Conservation (phyloP, 2,113 vertebrate species). For the Hippolais icterina region DNA sequence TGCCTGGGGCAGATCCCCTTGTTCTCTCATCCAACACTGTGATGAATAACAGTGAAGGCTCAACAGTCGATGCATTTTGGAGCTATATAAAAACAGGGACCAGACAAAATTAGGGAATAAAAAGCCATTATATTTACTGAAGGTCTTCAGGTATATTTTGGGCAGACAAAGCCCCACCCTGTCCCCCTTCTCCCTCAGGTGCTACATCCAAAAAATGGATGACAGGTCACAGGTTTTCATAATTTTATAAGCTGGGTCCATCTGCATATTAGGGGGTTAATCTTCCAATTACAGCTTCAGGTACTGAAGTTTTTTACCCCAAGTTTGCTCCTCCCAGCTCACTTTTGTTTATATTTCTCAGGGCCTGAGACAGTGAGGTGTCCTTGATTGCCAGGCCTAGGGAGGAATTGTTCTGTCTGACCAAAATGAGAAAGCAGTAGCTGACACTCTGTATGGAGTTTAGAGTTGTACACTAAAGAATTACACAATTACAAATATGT, state of each 20-base stretch:
- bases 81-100: background rate
- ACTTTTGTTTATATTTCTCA: background rate
- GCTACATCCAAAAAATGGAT: too few relatives aligned
- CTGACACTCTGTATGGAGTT: fast-evolving
- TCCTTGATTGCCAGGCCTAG: background rate
- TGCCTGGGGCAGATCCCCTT: background rate
- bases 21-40: background rate
- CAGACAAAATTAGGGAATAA: background rate
- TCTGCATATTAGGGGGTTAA: background rate
- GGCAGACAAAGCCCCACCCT: background rate
- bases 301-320: background rate
- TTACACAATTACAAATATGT: background rate
- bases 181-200: background rate
- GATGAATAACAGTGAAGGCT: background rate
- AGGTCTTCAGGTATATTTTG: background rate
- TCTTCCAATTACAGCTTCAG: background rate
- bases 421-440: background rate
- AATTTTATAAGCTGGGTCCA: background rate
- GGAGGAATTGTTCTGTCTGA: background rate
- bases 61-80: background rate
- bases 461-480: too few relatives aligned
- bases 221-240: fast-evolving
- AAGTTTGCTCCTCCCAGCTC: background rate
- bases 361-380: background rate
- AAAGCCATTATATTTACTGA: background rate